A percentile compares a stretch with the other conserved stretches of the same genome.
Evolutionary conservation across 2,113 vertebrate species (phyloP).

Genomic region (Rhabdomys dilectus): DNA sequence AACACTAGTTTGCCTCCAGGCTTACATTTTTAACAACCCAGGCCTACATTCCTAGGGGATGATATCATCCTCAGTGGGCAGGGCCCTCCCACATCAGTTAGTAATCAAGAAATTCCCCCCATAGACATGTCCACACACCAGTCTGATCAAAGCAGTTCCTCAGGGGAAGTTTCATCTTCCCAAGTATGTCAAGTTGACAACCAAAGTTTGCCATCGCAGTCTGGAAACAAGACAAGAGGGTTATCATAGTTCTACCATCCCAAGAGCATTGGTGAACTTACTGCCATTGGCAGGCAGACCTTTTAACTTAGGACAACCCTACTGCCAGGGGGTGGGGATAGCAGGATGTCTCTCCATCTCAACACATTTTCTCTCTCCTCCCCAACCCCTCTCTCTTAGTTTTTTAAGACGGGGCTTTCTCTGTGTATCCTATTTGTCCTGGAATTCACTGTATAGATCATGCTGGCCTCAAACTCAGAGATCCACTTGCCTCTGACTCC

Average conservation of each 20-base stretch:
- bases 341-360: too few relatives aligned
- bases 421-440: too few relatives aligned
- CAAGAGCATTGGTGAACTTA: accelerated
- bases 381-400: too few relatives aligned
- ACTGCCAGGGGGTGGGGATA: too few relatives aligned
- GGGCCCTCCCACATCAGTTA: background rate
- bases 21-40: background rate
- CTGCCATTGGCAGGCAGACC: background rate
- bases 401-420: too few relatives aligned
- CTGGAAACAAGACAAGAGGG: background rate
- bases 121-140: background rate
- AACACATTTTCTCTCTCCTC: too few relatives aligned
- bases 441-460: too few relatives aligned
- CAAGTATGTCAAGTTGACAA: background rate
- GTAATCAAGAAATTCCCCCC: background rate
- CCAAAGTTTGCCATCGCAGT: background rate
- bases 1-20: background rate
- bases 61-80: background rate
- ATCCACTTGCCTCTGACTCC: too few relatives aligned
- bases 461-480: too few relatives aligned
- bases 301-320: background rate
- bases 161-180: background rate
- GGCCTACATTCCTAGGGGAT: background rate
- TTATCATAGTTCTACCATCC: background rate
- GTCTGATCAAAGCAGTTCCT: background rate